Conservation (phyloP, 2,888 invertebrate genomes). For the Agriopis leucophaearia region DNA sequence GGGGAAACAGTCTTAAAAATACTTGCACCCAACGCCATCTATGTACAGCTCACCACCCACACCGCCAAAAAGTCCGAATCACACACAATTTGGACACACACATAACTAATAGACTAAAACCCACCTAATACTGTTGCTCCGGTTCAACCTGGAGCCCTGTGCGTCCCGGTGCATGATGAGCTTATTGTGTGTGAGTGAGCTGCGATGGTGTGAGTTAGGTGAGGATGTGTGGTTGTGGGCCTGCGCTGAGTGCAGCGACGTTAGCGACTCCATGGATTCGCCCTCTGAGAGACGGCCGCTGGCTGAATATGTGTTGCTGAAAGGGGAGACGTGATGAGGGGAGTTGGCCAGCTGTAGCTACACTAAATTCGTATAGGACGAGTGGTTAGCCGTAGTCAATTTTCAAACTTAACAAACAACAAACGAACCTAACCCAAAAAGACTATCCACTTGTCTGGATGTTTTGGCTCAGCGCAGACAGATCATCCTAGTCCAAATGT, state of each 20-base stretch:
- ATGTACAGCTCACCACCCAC: conserved; percentile 13
- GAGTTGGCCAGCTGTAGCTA: conserved; percentile 45
- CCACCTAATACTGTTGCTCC: conserved; percentile 97
- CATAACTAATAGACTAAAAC: conserved; percentile 12
- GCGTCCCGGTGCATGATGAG: conserved; percentile 87
- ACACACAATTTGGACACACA: conserved; percentile 1
- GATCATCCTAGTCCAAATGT: no score
- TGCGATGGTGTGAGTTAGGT: conserved; percentile 89
- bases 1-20: neutral
- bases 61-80: neutral
- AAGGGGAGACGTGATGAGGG: conserved; percentile 75
- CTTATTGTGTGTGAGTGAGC: conserved; percentile 88
- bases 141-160: conserved; percentile 90
- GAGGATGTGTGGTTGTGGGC: conserved; percentile 90
- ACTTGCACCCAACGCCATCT: conserved; percentile 13
- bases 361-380: neutral
- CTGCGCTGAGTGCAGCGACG: conserved; percentile 93
- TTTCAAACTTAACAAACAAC: no score
- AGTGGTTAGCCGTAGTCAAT: no score
- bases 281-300: conserved; percentile 94
- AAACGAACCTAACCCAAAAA: no score
- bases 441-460: no score
- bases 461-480: no score
- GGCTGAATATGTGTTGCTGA: conserved; percentile 90
- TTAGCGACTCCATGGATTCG: conserved; percentile 94